A percentile compares a stretch with the other conserved stretches of the same genome.
Evolutionary conservation across 2,113 vertebrate species (phyloP).

Genomic region (Archilochus colubris): DNA sequence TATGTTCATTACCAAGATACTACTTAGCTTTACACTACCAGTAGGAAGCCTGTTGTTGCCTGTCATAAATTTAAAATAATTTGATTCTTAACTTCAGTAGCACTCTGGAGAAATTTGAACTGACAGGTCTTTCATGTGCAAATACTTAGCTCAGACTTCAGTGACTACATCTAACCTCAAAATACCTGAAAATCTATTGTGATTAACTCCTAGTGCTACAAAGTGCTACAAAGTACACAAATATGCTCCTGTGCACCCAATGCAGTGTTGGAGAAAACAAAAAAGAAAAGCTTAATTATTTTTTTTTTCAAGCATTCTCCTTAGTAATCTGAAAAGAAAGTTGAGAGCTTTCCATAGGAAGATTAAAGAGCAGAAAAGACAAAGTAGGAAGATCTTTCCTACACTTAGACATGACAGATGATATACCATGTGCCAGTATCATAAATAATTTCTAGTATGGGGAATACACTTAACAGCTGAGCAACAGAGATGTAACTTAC

Average conservation of each 20-base stretch:
- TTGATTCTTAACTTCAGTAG: not conserved
- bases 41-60: not conserved
- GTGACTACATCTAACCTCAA: not conserved
- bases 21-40: not conserved
- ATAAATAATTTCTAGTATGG: conserved; percentile 54
- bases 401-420: conserved; percentile 27
- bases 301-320: not conserved
- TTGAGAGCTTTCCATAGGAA: not conserved
- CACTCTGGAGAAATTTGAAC: not conserved
- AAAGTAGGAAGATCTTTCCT: not conserved
- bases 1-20: not conserved
- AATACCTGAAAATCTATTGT: not conserved
- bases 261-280: not conserved
- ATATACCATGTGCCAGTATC: not conserved
- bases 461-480: conserved; percentile 33
- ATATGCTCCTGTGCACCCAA: not conserved
- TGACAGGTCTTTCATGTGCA: not conserved
- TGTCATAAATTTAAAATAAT: not conserved
- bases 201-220: not conserved
- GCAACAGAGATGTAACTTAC: conserved; percentile 27
- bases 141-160: not conserved
- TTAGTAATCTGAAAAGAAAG: not conserved
- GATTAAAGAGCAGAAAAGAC: conserved; percentile 34
- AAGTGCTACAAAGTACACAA: not conserved
- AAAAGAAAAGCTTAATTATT: not conserved